phyloP scores from a whole-genome alignment of 1,140 invertebrate species.

The Phymastichus coffea region DNA sequence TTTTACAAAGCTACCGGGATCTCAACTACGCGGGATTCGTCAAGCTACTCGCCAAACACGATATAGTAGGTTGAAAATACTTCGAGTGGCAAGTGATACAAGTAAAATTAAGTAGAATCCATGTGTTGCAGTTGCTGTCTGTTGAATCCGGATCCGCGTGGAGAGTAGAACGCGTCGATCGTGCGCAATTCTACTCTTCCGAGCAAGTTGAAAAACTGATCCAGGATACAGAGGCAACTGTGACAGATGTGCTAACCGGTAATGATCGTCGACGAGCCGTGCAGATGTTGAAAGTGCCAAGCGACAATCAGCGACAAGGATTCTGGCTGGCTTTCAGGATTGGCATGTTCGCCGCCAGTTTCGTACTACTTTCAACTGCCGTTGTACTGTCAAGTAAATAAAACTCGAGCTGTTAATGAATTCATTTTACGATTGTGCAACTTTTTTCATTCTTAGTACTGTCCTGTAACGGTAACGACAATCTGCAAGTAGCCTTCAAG shows the following conservation, averaged over 20 bases:
- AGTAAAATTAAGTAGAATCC: neutral
- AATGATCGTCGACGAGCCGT: too few species aligned
- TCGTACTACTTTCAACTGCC: slow-evolving; percentile 74
- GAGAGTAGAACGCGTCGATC: slow-evolving; percentile 79
- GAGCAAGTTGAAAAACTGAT: slow-evolving; percentile 88
- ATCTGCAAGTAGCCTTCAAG: slow-evolving; percentile 61
- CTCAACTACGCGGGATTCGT: slow-evolving; percentile 90
- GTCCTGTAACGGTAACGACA: slow-evolving; percentile 49
- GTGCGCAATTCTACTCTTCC: slow-evolving; percentile 79
- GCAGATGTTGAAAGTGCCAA: slow-evolving; percentile 85
- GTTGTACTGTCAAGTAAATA: slow-evolving; percentile 70
- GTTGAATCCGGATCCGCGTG: slow-evolving; percentile 61
- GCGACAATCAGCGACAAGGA: slow-evolving; percentile 78
- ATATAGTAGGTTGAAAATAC: slow-evolving; percentile 66
- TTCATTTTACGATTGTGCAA: neutral
- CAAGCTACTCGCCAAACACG: slow-evolving; percentile 93
- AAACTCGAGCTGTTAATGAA: slow-evolving; percentile 32
- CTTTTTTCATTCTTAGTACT: slow-evolving; percentile 42
- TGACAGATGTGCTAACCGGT: too few species aligned
- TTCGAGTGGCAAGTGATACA: neutral
- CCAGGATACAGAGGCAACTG: too few species aligned
- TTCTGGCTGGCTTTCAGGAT: slow-evolving; percentile 85
- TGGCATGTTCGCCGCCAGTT: slow-evolving; percentile 79
- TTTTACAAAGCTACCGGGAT: slow-evolving; percentile 69
- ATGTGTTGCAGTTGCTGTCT: slow-evolving; percentile 45